Base-by-base conservation (phyloP, 2,797 vertebrate species). In the Adrianichthys oophorus region DNA sequence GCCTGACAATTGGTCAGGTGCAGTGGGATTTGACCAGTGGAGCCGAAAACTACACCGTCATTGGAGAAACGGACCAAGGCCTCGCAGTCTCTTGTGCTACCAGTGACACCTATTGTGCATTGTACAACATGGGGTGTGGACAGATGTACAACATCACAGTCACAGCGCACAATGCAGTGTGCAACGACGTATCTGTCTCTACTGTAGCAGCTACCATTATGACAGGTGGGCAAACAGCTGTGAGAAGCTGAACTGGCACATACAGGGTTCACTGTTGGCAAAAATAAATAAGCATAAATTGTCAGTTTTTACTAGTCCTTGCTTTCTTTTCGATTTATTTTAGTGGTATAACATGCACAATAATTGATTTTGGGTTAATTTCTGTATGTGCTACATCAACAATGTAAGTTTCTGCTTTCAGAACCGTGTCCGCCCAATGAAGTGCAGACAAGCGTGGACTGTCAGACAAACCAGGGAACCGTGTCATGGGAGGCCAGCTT, bases 341-440 rank as follows among this genome's bases (percentile, higher is more conserved):
- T 32, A 10, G 1, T 37, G 3, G 32, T 12, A 37, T 13, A 0
- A 10, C 12, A 0, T 12, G 13, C 32, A 12, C 32, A 37, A 37
- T 3, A 4, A 37, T 37, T 3, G 10, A 37, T 37, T 37, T 37
- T 3, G 12, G 32, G 32, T 10, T 37, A 4, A 12, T 37, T 37
- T 12, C 10, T 37, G 32, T 37, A 37, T 0, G 10, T 37, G 10
- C 32, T 37, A 12, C 32, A 13, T 13, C 32, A 13, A 10, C 32
- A 7, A 0, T 12, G 19, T 29, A 1, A 19, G 14, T 50, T 41
- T 50, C 37, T 52, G 1, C 41, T 47, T 24, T 14, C 69, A 94
- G 93, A 93, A 67, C 92, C 92, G 3, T 94, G 93, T 51, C 86
- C 91, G 0, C 92, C 93, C 14, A 59, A 46, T n/a, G 72, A 88